phyloP scores from a whole-genome alignment of 2,888 invertebrate genomes.

The Xanthia togata region DNA sequence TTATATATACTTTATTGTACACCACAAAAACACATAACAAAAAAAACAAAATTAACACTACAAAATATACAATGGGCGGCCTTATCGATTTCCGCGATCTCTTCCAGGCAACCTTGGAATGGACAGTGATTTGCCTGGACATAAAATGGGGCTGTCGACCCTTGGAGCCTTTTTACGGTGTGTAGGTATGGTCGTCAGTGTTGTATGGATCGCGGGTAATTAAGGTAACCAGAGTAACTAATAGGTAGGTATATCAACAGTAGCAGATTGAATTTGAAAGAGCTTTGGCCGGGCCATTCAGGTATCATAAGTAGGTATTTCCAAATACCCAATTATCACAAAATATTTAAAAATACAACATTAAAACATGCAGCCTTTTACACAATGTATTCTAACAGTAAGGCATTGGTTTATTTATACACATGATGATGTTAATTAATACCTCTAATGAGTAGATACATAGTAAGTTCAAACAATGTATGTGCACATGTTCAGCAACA shows the following conservation, averaged over 20 bases:
- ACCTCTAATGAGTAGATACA: slow-evolving; percentile 6
- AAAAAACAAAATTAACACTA: too few relatives aligned
- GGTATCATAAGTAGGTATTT: neutral
- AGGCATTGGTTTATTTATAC: neutral
- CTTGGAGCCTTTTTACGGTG: too few relatives aligned
- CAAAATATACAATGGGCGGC: too few relatives aligned
- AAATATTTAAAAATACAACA: neutral
- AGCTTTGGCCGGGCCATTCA: neutral
- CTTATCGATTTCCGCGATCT: too few relatives aligned
- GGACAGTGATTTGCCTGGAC: too few relatives aligned
- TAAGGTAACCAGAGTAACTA: too few relatives aligned
- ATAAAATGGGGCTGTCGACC: too few relatives aligned
- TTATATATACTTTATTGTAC: too few relatives aligned
- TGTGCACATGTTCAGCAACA: slow-evolving; percentile 18
- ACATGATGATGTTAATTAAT: neutral
- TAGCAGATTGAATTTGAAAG: neutral
- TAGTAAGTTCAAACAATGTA: slow-evolving; percentile 11
- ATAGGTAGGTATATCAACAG: neutral
- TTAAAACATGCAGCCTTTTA: neutral
- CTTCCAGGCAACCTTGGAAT: too few relatives aligned
- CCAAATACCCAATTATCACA: neutral
- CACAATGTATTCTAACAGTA: neutral
- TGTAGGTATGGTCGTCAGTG: too few relatives aligned
- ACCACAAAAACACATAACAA: too few relatives aligned
- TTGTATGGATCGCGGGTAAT: too few relatives aligned